Percentiles rank a stretch among this genome's conserved stretches.
phyloP scores from a whole-genome alignment of 2,888 invertebrate genomes.

The Dicycla oo region DNA sequence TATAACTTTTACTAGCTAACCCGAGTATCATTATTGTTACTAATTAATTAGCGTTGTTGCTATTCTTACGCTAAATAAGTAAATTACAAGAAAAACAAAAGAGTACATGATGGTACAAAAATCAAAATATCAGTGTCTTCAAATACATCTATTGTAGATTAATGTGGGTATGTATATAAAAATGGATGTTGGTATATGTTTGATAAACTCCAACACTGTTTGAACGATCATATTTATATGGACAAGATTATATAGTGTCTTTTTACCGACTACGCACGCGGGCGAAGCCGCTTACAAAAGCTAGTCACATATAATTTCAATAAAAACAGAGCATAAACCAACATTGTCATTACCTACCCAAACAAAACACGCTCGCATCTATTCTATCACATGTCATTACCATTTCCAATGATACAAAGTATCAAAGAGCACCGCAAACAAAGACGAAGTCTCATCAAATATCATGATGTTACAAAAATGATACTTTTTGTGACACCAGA shows the following conservation, averaged over 20 bases:
- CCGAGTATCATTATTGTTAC: background rate
- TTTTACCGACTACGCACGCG: background rate
- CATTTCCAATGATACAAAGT: constrained; percentile 60
- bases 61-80: background rate
- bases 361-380: constrained; percentile 40
- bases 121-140: background rate
- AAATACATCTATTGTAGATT: too few relatives aligned
- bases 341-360: constrained; percentile 24
- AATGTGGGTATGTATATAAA: background rate
- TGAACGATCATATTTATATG: background rate
- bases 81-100: background rate
- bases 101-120: background rate
- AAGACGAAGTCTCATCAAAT: constrained; percentile 72
- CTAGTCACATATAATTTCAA: background rate
- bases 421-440: constrained; percentile 67
- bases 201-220: background rate
- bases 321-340: background rate
- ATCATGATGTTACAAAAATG: constrained; percentile 73
- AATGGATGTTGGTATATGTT: background rate
- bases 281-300: background rate
- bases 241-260: background rate
- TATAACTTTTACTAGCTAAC: background rate
- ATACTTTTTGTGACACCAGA: constrained; percentile 77
- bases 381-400: constrained; percentile 54
- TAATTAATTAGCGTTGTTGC: background rate